phyloP scores from a whole-genome alignment of 2,888 invertebrate species.

The Pegoplata infirma region DNA sequence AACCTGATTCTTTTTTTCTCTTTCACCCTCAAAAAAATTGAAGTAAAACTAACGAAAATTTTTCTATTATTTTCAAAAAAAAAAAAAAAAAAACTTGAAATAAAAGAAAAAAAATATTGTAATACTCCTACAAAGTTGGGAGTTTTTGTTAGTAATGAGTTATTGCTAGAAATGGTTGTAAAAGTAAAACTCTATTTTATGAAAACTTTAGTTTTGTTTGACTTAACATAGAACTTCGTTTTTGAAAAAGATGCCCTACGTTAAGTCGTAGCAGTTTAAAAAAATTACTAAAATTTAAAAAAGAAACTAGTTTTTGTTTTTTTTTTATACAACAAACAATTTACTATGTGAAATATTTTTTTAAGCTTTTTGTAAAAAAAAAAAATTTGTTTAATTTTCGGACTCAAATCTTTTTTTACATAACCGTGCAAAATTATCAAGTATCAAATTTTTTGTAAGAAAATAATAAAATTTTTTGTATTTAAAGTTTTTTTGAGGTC shows the following conservation, averaged over 20 bases:
- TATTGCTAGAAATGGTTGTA: neutral
- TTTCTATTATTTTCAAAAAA: neutral
- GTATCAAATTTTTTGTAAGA: too few relatives aligned
- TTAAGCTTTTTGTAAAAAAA: too few relatives aligned
- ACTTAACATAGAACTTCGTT: neutral
- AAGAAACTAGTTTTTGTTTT: neutral
- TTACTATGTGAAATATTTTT: too few relatives aligned
- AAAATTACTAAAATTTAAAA: neutral
- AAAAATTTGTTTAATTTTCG: too few relatives aligned
- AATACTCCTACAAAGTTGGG: neutral
- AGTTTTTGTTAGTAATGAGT: neutral
- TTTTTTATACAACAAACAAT: too few relatives aligned
- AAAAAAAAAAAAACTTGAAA: neutral
- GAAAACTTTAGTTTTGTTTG: too few relatives aligned
- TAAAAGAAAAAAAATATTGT: neutral
- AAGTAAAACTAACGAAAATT: neutral
- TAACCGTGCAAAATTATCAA: too few relatives aligned
- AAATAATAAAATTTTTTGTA: too few relatives aligned
- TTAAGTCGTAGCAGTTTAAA: neutral
- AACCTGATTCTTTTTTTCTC: neutral
- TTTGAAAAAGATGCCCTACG: neutral
- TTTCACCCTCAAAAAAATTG: too few relatives aligned
- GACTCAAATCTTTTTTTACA: too few relatives aligned
- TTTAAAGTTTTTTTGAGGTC: too few relatives aligned
- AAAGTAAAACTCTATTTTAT: too few relatives aligned